These are phyloP conservation scores for Arrhopalites spinosus DNA, from an alignment of 2,888 invertebrate species.

Conservation along the genomic window DNA sequence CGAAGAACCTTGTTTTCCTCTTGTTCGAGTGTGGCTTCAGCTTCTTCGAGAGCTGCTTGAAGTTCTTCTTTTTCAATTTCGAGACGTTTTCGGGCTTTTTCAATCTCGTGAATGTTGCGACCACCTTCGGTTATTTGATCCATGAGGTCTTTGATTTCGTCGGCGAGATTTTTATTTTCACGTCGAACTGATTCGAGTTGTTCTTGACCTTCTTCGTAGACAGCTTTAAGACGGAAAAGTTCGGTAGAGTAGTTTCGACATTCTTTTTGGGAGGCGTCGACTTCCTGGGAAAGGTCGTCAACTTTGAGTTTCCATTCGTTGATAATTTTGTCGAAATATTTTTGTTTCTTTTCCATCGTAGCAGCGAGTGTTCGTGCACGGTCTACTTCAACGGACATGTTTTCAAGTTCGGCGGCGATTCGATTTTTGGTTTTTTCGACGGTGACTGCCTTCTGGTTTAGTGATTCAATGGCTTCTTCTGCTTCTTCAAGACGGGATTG, in stretches of 20 bases:
- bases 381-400: slow-evolving; percentile 96
- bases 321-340: slow-evolving; percentile 99
- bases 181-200: slow-evolving; percentile 96
- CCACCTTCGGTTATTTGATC: slow-evolving; percentile 99
- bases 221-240: slow-evolving; percentile 96
- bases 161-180: slow-evolving; percentile 99
- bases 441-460: slow-evolving; percentile 95
- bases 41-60: slow-evolving; percentile 98
- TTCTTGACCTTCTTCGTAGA: slow-evolving; percentile 96
- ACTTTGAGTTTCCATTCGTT: slow-evolving; percentile 99
- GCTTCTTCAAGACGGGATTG: slow-evolving; percentile 96
- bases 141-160: slow-evolving; percentile 99
- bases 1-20: slow-evolving; percentile 99
- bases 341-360: slow-evolving; percentile 99
- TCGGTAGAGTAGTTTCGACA: slow-evolving; percentile 99
- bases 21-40: slow-evolving; percentile 98
- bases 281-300: slow-evolving; percentile 94
- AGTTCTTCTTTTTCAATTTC: slow-evolving; percentile 99
- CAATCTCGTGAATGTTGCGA: slow-evolving; percentile 93
- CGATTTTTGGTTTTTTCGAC: slow-evolving; percentile 98
- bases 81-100: slow-evolving; percentile 97
- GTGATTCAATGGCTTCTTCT: slow-evolving; percentile 95
- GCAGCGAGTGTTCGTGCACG: slow-evolving; percentile 94
- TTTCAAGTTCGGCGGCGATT: slow-evolving; percentile 95
- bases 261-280: slow-evolving; percentile 99